A percentile compares a stretch with the other conserved stretches of the same genome.
These are phyloP conservation scores for Branchinecta lindahli DNA, from an alignment of 1,140 invertebrate genomes.

Conservation along the genomic window DNA sequence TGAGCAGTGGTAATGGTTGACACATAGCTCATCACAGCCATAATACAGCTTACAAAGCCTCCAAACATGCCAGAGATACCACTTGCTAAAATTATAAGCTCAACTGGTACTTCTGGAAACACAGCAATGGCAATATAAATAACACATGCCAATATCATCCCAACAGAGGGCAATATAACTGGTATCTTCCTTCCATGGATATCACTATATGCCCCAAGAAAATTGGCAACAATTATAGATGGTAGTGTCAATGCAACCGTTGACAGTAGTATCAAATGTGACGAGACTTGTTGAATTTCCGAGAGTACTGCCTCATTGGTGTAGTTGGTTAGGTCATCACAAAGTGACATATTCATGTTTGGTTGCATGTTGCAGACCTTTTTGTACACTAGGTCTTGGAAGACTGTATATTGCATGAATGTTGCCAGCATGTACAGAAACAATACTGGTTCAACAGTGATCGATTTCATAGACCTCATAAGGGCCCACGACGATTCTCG, in stretches of 20 bases:
- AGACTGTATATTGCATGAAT: constrained; percentile 32
- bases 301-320: constrained; percentile 25
- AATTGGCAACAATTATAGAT: constrained; percentile 31
- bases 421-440: constrained; percentile 36
- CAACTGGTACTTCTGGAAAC: constrained; percentile 26
- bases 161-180: constrained; percentile 33
- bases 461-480: not conserved
- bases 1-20: constrained; percentile 28
- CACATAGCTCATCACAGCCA: constrained; percentile 32
- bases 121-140: constrained; percentile 31
- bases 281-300: constrained; percentile 30
- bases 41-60: constrained; percentile 33
- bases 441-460: constrained; percentile 35
- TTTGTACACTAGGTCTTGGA: constrained; percentile 34
- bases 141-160: constrained; percentile 29
- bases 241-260: constrained; percentile 32
- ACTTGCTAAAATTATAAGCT: constrained; percentile 31
- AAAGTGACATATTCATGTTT: constrained; percentile 24
- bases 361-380: constrained; percentile 30
- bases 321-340: constrained; percentile 26
- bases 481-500: too few relatives aligned
- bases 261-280: constrained; percentile 31
- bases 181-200: constrained; percentile 33
- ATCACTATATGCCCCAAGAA: constrained; percentile 33
- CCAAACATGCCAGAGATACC: constrained; percentile 33